Evolutionary conservation across 1,140 invertebrate genomes (phyloP).

Genomic region (Apis cerana): DNA sequence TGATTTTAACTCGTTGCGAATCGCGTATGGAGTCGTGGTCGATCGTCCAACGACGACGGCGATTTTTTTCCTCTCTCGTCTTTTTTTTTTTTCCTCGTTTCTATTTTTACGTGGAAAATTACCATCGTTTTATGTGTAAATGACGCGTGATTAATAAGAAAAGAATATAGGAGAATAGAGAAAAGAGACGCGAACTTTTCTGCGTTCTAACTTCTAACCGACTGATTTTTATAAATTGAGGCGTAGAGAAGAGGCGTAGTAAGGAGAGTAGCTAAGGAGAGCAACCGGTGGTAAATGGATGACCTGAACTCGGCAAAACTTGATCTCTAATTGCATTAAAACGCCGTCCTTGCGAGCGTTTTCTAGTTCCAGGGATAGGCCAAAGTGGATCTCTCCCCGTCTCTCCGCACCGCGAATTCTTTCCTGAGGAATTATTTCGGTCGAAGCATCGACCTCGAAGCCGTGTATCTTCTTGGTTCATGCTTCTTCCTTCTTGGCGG

Average conservation of each 20-base stretch:
- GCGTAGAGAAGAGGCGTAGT: not conserved
- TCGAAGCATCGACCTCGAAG: conserved; percentile 17
- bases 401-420: not conserved
- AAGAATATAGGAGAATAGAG: not conserved
- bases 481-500: not conserved
- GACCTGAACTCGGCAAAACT: not conserved
- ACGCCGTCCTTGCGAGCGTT: not conserved
- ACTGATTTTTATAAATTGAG: not conserved
- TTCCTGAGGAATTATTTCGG: conserved; percentile 16
- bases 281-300: not conserved
- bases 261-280: no score
- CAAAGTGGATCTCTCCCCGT: not conserved
- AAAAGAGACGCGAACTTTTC: not conserved
- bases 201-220: not conserved
- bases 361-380: not conserved
- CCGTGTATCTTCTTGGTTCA: not conserved
- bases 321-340: not conserved
- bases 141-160: not conserved
- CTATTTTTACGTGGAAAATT: not conserved
- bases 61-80: not conserved
- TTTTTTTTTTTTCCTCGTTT: not conserved
- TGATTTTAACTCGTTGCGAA: no score
- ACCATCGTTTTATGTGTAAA: not conserved
- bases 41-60: not conserved
- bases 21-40: no score